Percentiles rank a stretch among this genome's conserved stretches.
Conservation (phyloP, 1,140 invertebrate species). For the Oedothorax gibbosus region DNA sequence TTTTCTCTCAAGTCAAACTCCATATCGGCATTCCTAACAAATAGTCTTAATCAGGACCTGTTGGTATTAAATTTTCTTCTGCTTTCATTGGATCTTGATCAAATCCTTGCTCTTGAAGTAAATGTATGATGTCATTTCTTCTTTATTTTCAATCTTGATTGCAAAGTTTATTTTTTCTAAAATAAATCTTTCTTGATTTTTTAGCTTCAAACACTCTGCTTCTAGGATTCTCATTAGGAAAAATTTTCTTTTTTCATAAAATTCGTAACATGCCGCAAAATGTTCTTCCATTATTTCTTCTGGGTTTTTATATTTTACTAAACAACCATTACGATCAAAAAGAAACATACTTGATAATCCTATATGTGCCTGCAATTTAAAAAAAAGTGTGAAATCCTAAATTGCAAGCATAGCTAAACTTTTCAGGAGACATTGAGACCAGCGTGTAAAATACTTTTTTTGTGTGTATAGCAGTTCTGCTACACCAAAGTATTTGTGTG, state of each 20-base stretch:
- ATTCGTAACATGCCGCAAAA: constrained; percentile 82
- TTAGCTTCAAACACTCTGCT: constrained; percentile 88
- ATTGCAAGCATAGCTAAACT: constrained; percentile 80
- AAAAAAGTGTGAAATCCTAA: constrained; percentile 96
- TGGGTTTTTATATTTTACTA: constrained; percentile 82
- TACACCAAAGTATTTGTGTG: no score
- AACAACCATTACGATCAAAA: constrained; percentile 90
- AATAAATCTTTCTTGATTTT: constrained; percentile 96
- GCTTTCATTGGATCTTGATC: constrained; percentile 93
- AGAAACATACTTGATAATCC: constrained; percentile 88
- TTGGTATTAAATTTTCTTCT: constrained; percentile 82
- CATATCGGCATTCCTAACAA: constrained; percentile 93
- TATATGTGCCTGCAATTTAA: constrained; percentile 87
- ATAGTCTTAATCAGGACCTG: constrained; percentile 81
- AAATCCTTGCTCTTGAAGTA: constrained; percentile 87
- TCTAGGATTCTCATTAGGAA: constrained; percentile 90
- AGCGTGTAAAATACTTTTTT: no score
- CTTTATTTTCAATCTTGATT: constrained; percentile 93
- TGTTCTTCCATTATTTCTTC: constrained; percentile 89
- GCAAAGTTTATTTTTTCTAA: constrained; percentile 95
- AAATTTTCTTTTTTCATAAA: constrained; percentile 89
- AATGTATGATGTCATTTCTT: constrained; percentile 87
- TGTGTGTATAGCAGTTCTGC: no score
- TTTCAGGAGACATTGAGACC: constrained; percentile 82
- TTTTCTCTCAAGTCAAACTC: constrained; percentile 92